Percentiles rank a stretch among this genome's conserved stretches.
Evolutionary conservation across 2,797 vertebrate genomes (phyloP).

Genomic region (Xenentodon cancila): DNA sequence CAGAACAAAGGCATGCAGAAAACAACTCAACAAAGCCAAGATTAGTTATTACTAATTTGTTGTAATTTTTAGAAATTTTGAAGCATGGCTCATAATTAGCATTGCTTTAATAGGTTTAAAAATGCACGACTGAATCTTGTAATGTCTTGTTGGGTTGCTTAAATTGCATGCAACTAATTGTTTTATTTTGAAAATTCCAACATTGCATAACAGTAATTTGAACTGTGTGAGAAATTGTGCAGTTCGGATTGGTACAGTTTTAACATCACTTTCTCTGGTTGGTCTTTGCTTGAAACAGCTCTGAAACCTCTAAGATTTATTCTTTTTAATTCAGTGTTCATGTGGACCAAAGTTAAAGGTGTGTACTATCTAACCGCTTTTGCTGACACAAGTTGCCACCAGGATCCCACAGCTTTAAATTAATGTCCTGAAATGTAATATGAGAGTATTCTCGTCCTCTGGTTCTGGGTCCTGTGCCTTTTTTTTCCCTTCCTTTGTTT

Average conservation of each 20-base stretch:
- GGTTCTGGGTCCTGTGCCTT: constrained; percentile 10
- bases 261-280: background rate
- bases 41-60: no score
- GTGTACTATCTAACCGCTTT: constrained; percentile 13
- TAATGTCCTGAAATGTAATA: constrained; percentile 33
- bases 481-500: constrained; percentile 38
- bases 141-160: no score
- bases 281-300: background rate
- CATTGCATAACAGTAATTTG: no score
- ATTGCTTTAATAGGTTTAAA: no score
- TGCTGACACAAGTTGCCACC: background rate
- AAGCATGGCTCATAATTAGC: no score
- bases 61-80: no score
- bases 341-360: constrained; percentile 8
- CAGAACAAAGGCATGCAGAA: no score
- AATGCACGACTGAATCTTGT: no score
- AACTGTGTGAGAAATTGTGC: no score
- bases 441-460: constrained; percentile 14
- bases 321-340: constrained; percentile 1
- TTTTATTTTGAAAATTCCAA: no score
- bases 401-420: constrained; percentile 32
- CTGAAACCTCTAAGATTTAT: background rate
- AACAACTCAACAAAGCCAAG: no score
- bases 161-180: no score
- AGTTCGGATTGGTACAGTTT: background rate